Percentiles rank a stretch among this genome's conserved stretches.
Evolutionary conservation across 2,113 vertebrate genomes (phyloP).

Genomic region (Pyrgilauda ruficollis): DNA sequence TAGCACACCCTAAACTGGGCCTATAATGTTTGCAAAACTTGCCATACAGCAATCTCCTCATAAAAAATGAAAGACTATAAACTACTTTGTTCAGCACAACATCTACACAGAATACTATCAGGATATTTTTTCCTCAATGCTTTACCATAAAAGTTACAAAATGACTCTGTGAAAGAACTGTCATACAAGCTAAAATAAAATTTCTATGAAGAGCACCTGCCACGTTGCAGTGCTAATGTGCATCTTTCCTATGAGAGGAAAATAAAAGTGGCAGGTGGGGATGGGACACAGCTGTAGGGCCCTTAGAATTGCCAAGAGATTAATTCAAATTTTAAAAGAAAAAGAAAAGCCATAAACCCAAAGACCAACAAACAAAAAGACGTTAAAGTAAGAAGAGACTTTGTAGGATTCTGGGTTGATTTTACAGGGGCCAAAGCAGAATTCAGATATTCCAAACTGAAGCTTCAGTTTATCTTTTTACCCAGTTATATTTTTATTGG

Average conservation of each 20-base stretch:
- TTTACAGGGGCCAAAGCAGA: background rate
- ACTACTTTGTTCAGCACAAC: background rate
- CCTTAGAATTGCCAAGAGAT: background rate
- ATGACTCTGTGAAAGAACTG: background rate
- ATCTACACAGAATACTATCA: background rate
- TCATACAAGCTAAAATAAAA: background rate
- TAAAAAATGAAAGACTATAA: background rate
- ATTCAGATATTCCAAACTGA: background rate
- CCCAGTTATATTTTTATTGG: background rate
- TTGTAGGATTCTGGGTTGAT: background rate
- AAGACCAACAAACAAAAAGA: background rate
- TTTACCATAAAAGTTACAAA: background rate
- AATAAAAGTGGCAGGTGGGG: fast-evolving
- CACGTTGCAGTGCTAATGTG: fast-evolving
- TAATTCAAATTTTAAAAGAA: background rate
- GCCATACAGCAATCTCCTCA: background rate
- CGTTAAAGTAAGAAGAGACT: background rate
- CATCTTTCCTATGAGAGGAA: background rate
- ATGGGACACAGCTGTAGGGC: background rate
- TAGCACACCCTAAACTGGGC: background rate
- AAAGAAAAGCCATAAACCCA: background rate
- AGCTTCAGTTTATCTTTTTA: background rate
- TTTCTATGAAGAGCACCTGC: background rate
- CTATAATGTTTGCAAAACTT: background rate
- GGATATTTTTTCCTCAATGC: background rate